Evolutionary conservation across 2,113 vertebrate genomes (phyloP).

Genomic region (Gadus macrocephalus): DNA sequence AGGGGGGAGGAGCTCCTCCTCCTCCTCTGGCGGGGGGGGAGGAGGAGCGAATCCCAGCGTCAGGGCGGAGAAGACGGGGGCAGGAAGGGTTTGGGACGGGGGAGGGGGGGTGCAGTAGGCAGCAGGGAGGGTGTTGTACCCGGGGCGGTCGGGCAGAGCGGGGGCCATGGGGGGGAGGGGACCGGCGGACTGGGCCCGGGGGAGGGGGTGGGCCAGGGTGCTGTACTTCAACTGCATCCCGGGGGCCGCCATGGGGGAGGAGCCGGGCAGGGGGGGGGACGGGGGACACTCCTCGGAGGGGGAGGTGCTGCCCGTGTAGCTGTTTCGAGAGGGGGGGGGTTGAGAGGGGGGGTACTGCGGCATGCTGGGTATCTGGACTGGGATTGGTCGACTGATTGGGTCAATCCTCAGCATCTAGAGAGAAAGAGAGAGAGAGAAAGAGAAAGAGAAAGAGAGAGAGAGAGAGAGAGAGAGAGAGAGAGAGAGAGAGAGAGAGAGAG

Average conservation of each 20-base stretch:
- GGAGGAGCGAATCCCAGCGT: conserved; percentile 70
- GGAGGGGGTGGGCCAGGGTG: conserved; percentile 79
- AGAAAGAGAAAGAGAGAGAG: conserved; percentile 3
- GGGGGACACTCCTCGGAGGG: conserved; percentile 73
- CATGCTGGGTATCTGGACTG: conserved; percentile 74
- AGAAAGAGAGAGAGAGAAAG: conserved; percentile 17
- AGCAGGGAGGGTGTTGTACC: conserved; percentile 68
- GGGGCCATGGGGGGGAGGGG: conserved; percentile 17
- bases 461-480: background rate
- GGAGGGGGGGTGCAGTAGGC: conserved; percentile 64
- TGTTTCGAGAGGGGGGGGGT: conserved; percentile 53
- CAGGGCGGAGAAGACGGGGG: conserved; percentile 72
- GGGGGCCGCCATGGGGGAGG: conserved; percentile 27
- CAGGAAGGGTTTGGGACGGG: conserved; percentile 69
- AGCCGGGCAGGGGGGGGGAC: conserved; percentile 66
- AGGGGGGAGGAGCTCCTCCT: conserved; percentile 46
- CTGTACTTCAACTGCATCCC: conserved; percentile 83
- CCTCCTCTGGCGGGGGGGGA: conserved; percentile 52
- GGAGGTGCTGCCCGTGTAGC: conserved; percentile 66
- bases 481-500: too few species aligned
- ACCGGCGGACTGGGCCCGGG: conserved; percentile 34
- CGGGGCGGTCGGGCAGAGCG: conserved; percentile 59
- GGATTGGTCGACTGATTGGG: conserved; percentile 77
- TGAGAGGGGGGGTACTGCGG: conserved; percentile 69
- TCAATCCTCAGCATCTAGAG: conserved; percentile 82